Evolutionary conservation across 2,113 vertebrate species (phyloP).

Genomic region (Psilopogon haemacephalus): DNA sequence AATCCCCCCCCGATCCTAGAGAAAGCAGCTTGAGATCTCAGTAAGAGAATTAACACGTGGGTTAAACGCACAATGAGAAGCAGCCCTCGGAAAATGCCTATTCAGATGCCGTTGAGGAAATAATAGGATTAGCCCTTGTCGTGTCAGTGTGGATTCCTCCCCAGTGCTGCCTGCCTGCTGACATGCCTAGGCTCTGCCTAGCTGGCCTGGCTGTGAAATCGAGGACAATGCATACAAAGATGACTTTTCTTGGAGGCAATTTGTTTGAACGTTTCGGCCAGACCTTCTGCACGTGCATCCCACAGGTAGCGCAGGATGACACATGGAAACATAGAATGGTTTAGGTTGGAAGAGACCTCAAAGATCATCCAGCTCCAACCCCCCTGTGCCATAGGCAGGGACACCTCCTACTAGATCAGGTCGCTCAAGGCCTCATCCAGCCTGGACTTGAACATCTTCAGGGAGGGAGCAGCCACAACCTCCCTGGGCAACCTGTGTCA

Average conservation of each 20-base stretch:
- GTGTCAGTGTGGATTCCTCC: constrained; percentile 28
- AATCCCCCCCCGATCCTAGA: constrained; percentile 19
- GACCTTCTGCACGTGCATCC: not conserved
- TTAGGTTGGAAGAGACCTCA: too few relatives aligned
- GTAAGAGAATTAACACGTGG: constrained; percentile 64
- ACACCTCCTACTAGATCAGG: too few relatives aligned
- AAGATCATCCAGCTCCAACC: too few relatives aligned
- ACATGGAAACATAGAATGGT: too few relatives aligned
- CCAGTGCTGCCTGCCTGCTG: not conserved
- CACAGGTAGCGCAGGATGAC: not conserved
- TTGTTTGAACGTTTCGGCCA: not conserved
- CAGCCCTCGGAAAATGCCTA: constrained; percentile 38
- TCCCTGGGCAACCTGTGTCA: too few relatives aligned
- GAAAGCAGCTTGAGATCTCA: constrained; percentile 64
- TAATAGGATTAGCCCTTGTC: constrained; percentile 69
- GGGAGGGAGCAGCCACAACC: too few relatives aligned
- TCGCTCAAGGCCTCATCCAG: too few relatives aligned
- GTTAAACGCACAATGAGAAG: constrained; percentile 58
- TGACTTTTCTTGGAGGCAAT: not conserved
- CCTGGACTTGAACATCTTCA: too few relatives aligned
- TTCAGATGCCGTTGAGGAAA: constrained; percentile 52
- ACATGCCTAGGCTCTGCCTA: not conserved
- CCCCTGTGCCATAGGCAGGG: too few relatives aligned
- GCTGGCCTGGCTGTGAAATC: not conserved
- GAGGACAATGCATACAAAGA: constrained; percentile 9